Base-by-base conservation (phyloP, 2,113 vertebrate species). In the Odontophorus gujanensis region DNA sequence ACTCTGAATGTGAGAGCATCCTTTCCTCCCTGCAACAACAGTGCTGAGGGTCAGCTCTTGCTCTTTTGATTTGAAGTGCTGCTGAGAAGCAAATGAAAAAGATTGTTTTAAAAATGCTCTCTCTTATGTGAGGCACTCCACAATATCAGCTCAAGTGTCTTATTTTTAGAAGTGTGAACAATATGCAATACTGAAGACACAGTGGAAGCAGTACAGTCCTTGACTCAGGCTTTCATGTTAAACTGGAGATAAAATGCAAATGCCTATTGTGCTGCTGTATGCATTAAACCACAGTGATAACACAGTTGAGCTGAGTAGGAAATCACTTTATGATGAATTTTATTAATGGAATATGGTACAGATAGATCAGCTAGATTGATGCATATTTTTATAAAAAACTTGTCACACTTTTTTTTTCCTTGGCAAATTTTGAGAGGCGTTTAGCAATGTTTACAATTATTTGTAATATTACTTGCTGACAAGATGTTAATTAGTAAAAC, bases 181-280 rank as follows among this genome's bases (percentile, higher is more conserved):
- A 68, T 73, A 68, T 11, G 30, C 30, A 43, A 43, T 68, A 53
- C n/a, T 0, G 5, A 90, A 80, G 79, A 58, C 78, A 65, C 3
- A 28, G n/a, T 48, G 42, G 40, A 79, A 82, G 57, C 42, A 7
- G 13, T 36, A 57, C 15, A 71, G 61, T 63, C 43, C 59, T 47
- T 77, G 59, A 80, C 50, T 80, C 30, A 83, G 47, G 47, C 30
- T 92, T 83, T 86, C 58, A 58, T 53, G 42, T 80, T 80, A 80
- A 79, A 83, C 58, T 80, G 73, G 58, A 76, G 86, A 83, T 77
- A 81, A 89, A 82, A 91, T 80, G 48, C 47, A 85, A 95, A 83
- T 66, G 32, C 40, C 58, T 89, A 7, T 58, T 67, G 65, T 71
- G 32, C 28, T 89, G 24, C 61, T 82, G 40, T 88, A 45, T 79